Evolutionary conservation across 2,888 invertebrate genomes (phyloP), one percentile per base, ranked within the genome.

Genomic region (Branchellion lobata): DNA sequence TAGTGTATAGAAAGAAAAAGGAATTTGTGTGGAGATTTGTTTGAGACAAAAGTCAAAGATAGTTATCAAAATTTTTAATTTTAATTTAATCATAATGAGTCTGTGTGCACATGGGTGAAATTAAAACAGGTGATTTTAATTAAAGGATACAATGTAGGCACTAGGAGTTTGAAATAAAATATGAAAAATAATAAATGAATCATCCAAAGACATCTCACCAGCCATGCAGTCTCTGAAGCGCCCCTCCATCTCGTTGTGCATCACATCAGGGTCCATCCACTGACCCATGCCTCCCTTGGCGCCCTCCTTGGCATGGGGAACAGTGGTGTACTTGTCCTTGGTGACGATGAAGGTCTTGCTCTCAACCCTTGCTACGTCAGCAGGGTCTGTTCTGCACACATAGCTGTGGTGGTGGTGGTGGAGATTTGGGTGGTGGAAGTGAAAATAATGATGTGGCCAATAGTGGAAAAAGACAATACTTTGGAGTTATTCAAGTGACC

Each of bases 351-450:
- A 96, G 0, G 99, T 99, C 84, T 92, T 92, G 77, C 95, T 94
- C 88, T 99, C 99, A 0, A 99, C 98, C 76, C 99, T 91, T 0
- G 99, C 98, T 5, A 99, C 99, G 89, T 99, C 99, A 0, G 93
- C 93, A 0, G 98, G 98, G 88, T 99, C 96, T 0, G 99, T 99
- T 8, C 79, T 31, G 24, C 77, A 61, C 51, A 82, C 65, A 76
- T 76, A 80, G 40, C 77, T 77, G 77, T 34, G 24, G 29, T 69
- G 31, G n/a, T 27, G 21, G 72, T 69, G n/a, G 34, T 73, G 57
- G n/a, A 24, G 31, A 8, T 21, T 18, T 24, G 0, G 1, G 24
- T 47, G 36, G 21, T 36, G 31, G n/a, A 29, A 27, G 31, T 53
- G 69, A 11, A n/a, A 68, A 76, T 14, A n/a, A 61, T 57, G 40